Evolutionary conservation across 92 coral and sea anemone genomes (phyloP).

Genomic region (Micromussa lordhowensis): DNA sequence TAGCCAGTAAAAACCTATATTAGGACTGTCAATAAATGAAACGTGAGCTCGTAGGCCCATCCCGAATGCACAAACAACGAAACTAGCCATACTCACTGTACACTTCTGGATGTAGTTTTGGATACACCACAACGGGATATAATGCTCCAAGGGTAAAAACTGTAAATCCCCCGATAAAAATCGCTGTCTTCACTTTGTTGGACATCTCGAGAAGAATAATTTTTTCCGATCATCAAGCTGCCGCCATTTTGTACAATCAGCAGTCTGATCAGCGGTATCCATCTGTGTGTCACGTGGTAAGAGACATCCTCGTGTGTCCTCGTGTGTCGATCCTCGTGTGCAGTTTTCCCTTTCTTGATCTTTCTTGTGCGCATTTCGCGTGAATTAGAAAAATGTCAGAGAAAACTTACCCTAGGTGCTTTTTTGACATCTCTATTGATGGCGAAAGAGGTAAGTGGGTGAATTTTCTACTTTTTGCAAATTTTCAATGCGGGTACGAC

Average conservation of each 20-base stretch:
- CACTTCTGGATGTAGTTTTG: constrained; percentile 85
- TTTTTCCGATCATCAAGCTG: background rate
- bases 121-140: constrained; percentile 88
- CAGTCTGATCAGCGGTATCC: constrained; percentile 34
- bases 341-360: background rate
- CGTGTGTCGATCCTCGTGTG: no score
- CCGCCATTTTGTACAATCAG: constrained; percentile 46
- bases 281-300: background rate
- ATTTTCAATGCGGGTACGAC: background rate
- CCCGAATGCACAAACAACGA: no score
- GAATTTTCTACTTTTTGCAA: background rate
- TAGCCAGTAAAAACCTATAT: background rate
- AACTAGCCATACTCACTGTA: constrained; percentile 70
- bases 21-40: background rate
- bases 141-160: constrained; percentile 84
- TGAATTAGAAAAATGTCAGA: constrained; percentile 71
- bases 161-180: constrained; percentile 89
- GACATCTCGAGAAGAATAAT: constrained; percentile 45
- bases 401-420: constrained; percentile 76
- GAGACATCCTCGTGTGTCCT: background rate
- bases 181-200: constrained; percentile 72
- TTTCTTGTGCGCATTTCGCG: background rate
- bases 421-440: constrained; percentile 83
- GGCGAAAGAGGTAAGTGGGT: constrained; percentile 78
- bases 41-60: background rate